A percentile compares a stretch with the other conserved stretches of the same genome.
These are phyloP conservation scores for Crotalus tigris DNA, from an alignment of 2,113 vertebrate genomes.

Conservation along the genomic window DNA sequence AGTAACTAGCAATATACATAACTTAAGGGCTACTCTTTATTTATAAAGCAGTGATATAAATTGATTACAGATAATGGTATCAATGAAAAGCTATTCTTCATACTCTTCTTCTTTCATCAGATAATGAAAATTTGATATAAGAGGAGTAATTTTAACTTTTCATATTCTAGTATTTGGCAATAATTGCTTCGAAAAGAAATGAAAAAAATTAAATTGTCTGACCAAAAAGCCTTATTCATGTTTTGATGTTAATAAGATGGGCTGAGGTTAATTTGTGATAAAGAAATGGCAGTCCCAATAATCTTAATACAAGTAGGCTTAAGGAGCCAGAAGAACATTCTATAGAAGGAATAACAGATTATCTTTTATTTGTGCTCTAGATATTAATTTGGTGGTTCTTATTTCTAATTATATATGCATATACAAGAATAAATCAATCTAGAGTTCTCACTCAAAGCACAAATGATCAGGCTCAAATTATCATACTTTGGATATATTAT, in stretches of 20 bases:
- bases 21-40: background rate
- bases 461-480: background rate
- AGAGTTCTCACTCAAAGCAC: background rate
- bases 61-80: background rate
- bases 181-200: background rate
- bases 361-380: background rate
- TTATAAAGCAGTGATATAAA: background rate
- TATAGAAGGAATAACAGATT: background rate
- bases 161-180: background rate
- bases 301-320: background rate
- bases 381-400: background rate
- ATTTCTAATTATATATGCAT: background rate
- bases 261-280: background rate
- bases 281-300: background rate
- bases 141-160: background rate
- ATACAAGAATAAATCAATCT: background rate
- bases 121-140: background rate
- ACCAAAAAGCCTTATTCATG: background rate
- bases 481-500: background rate
- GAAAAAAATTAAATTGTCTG: background rate
- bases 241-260: background rate
- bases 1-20: background rate
- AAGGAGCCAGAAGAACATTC: background rate
- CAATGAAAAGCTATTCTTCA: background rate
- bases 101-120: background rate